Percentiles rank a stretch among this genome's conserved stretches.
These are phyloP conservation scores for Calidris pugnax DNA, from an alignment of 2,113 vertebrate genomes.

Conservation along the genomic window DNA sequence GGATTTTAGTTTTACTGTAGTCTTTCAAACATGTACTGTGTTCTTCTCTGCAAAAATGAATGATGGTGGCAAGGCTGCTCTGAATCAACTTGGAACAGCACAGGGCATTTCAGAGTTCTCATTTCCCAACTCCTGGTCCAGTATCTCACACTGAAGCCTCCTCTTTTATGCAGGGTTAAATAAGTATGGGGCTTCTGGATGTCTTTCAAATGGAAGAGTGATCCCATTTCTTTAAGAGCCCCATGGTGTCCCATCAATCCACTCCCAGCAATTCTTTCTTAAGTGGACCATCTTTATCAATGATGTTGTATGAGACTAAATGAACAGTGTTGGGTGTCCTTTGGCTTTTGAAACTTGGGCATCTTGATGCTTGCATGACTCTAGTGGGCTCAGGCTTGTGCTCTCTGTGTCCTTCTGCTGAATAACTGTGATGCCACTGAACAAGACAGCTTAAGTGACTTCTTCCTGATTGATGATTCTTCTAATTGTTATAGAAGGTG, in stretches of 20 bases:
- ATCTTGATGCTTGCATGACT: neutral
- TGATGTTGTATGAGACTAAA: neutral
- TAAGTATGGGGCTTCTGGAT: neutral
- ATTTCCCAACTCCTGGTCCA: neutral
- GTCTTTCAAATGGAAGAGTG: neutral
- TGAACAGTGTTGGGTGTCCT: neutral
- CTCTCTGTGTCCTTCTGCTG: neutral
- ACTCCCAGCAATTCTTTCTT: neutral
- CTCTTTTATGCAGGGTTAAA: neutral
- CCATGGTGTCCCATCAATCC: accelerated
- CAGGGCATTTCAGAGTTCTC: neutral
- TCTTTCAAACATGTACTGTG: neutral
- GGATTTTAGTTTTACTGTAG: neutral
- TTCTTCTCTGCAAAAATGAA: neutral
- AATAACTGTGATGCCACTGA: neutral
- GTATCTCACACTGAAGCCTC: neutral
- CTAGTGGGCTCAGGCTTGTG: neutral
- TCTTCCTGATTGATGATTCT: neutral
- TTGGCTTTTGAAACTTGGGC: neutral
- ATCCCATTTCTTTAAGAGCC: neutral
- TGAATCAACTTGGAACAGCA: neutral
- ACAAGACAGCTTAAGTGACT: neutral
- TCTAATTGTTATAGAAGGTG: neutral
- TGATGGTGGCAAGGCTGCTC: neutral
- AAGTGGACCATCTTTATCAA: neutral